Conservation (phyloP, 2,113 vertebrate genomes). For the Malaclemys terrapin region DNA sequence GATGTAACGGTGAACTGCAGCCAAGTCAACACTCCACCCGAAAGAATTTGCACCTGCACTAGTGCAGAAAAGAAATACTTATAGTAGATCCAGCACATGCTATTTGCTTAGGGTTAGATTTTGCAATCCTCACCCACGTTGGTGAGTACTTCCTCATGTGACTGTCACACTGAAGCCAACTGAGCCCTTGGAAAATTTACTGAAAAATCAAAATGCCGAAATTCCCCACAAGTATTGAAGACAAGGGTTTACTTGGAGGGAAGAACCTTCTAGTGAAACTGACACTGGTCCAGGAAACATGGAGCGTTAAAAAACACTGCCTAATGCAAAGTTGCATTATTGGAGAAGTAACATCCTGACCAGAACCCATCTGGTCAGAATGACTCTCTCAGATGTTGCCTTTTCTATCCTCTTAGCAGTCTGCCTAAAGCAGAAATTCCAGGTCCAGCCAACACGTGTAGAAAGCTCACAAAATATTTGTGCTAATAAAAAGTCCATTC, state of each 20-base stretch:
- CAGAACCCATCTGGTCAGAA: background rate
- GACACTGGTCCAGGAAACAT: background rate
- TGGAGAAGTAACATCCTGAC: background rate
- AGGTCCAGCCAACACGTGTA: background rate
- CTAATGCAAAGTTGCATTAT: background rate
- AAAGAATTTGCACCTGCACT: background rate
- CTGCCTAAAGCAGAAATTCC: background rate
- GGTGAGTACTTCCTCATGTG: fast-evolving
- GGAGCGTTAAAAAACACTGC: background rate
- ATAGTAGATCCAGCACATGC: background rate
- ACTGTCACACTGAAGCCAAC: background rate
- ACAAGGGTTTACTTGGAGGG: fast-evolving
- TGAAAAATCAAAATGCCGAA: background rate
- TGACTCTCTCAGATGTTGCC: fast-evolving
- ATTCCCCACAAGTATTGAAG: background rate
- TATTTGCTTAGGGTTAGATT: background rate
- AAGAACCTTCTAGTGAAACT: background rate
- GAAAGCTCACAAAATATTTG: background rate
- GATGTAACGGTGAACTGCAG: fast-evolving
- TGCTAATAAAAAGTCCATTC: background rate
- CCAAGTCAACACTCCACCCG: background rate
- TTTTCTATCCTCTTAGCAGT: background rate
- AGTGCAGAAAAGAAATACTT: background rate
- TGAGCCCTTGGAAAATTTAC: background rate
- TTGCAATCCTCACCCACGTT: background rate